Percentiles rank a stretch among this genome's conserved stretches.
Conservation (phyloP, 2,888 invertebrate species). For the Microctonus hyperodae region DNA sequence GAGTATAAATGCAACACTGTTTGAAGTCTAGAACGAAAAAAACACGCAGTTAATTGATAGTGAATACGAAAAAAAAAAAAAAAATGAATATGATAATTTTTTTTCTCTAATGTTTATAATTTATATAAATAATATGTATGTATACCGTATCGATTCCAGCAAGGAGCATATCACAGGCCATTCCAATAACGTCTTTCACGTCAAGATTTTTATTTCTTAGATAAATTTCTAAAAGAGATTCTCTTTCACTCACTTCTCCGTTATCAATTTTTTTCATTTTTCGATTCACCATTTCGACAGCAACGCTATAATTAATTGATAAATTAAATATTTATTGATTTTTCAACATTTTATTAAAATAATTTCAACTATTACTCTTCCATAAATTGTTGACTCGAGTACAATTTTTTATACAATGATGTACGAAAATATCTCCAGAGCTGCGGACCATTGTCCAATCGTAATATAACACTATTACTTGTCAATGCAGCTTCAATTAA, state of each 20-base stretch:
- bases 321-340: background rate
- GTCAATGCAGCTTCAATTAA: conserved; percentile 76
- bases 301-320: conserved; percentile 65
- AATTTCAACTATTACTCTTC: conserved; percentile 66
- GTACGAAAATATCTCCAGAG: conserved; percentile 79
- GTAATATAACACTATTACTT: conserved; percentile 75
- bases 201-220: conserved; percentile 74
- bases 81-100: background rate
- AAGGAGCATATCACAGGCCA: conserved; percentile 83
- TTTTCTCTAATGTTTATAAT: conserved; percentile 3
- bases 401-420: conserved; percentile 74
- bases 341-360: background rate
- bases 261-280: conserved; percentile 66
- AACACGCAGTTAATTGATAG: conserved; percentile 16
- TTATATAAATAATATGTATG: background rate
- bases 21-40: conserved; percentile 73
- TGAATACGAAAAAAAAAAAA: background rate
- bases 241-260: conserved; percentile 44
- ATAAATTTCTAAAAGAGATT: conserved; percentile 74
- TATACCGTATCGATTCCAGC: conserved; percentile 86
- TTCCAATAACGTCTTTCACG: conserved; percentile 81
- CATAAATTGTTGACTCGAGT: conserved; percentile 74
- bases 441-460: conserved; percentile 73
- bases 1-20: conserved; percentile 77
- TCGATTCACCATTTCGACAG: conserved; percentile 70